phyloP scores from a whole-genome alignment of 2,113 vertebrate species.

The Petromus typicus region DNA sequence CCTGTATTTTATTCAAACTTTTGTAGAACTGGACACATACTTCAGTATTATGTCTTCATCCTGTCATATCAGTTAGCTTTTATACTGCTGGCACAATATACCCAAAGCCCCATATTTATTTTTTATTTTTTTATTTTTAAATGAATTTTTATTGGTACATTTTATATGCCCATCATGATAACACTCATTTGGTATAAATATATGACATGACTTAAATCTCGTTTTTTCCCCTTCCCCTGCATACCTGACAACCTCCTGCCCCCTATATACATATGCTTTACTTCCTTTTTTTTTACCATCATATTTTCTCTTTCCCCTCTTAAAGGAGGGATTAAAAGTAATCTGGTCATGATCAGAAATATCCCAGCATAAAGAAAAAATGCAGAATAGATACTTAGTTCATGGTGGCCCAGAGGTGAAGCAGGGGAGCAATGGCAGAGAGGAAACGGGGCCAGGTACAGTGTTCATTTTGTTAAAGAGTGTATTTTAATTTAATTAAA shows the following conservation, averaged over 20 bases:
- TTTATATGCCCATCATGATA: too few species aligned
- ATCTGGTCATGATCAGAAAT: neutral
- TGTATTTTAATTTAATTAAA: conserved; percentile 8
- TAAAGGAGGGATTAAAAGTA: neutral
- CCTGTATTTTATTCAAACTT: neutral
- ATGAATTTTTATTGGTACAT: too few species aligned
- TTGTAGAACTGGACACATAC: neutral
- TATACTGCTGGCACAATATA: neutral
- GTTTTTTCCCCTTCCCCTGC: too few species aligned
- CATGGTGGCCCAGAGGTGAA: neutral
- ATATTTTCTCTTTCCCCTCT: too few species aligned
- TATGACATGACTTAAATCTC: too few species aligned
- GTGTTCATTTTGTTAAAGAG: neutral
- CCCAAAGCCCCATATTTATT: neutral
- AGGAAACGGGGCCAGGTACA: neutral
- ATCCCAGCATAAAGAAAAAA: neutral
- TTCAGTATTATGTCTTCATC: neutral
- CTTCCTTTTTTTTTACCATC: too few species aligned
- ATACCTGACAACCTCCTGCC: too few species aligned
- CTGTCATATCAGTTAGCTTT: neutral
- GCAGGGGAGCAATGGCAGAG: neutral
- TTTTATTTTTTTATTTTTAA: too few species aligned
- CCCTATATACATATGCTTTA: too few species aligned
- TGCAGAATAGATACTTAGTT: neutral
- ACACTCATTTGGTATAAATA: too few species aligned